Percentiles rank a stretch among this genome's conserved stretches.
These are phyloP conservation scores for Lipotes vexillifer DNA, from an alignment of 2,113 vertebrate genomes.

Conservation along the genomic window DNA sequence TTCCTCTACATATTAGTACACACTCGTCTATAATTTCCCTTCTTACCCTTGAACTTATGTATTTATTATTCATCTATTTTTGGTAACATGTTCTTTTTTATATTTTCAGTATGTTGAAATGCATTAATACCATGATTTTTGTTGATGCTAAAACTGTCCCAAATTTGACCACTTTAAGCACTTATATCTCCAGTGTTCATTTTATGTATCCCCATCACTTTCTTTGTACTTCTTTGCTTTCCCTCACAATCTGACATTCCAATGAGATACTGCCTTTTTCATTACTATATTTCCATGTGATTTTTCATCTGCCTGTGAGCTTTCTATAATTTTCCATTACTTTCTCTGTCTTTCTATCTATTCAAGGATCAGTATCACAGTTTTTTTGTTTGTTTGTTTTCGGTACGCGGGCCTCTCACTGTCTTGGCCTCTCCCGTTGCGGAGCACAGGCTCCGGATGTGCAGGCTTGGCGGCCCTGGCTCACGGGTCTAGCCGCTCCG, in stretches of 20 bases:
- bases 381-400: neutral
- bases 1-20: neutral
- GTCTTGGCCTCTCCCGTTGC: too few relatives aligned
- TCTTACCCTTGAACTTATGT: neutral
- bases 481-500: too few relatives aligned
- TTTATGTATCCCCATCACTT: neutral
- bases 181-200: neutral
- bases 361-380: neutral
- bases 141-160: neutral
- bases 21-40: neutral
- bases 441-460: too few relatives aligned
- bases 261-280: neutral
- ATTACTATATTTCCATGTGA: neutral
- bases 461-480: too few relatives aligned
- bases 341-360: neutral
- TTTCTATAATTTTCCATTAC: neutral
- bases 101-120: neutral
- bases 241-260: neutral
- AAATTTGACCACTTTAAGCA: neutral
- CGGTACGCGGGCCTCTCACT: too few relatives aligned
- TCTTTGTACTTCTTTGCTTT: neutral
- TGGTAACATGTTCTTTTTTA: neutral
- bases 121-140: neutral
- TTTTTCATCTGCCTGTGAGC: neutral
- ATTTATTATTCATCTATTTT: neutral